Base-by-base conservation (phyloP, 2,888 invertebrate species). In the Dendrolimus houi region DNA sequence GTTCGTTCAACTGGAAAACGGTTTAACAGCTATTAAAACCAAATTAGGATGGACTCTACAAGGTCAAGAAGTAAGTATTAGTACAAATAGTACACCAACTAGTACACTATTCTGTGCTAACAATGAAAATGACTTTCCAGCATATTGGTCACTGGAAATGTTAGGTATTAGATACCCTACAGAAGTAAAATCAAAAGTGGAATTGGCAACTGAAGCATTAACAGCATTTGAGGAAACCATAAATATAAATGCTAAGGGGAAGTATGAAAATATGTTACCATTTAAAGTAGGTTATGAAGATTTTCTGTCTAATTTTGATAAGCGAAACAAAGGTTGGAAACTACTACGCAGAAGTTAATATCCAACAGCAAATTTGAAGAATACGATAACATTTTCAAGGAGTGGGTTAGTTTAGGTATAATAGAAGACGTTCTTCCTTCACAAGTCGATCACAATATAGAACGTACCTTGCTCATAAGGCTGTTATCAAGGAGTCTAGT, bases 41-140 rank as follows among this genome's bases (percentile, higher is more conserved):
- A 56, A 56, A 53, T 56, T 56, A 53, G 56, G 56, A n/a, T 56
- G 56, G 56, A 56, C 56, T 14, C 10, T 57, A 40, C 57, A 54
- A 54, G 57, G 54, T 6, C 41, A 13, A 17, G 3, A 41, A 41
- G 9, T 14, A 53, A 14, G 53, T n/a, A 12, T 9, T 53, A 13
- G 14, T 53, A 53, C 13, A 13, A 13, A n/a, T 8, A n/a, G n/a
- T 53, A n/a, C 14, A 8, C 2, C n/a, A 9, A 53, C 9, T 12
- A n/a, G n/a, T 8, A 53, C 7, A 1, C n/a, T 9, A 8, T 12
- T 53, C 9, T n/a, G 1, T 13, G 9, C 9, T n/a, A 13, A 13
- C 1, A 53, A 9, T 12, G n/a, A 12, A n/a, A 12, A 13, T 13
- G n/a, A 53, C 2, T 13, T 53, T 53, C 1, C 53, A 53, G n/a